phyloP scores from a whole-genome alignment of 2,113 vertebrate species.

The Emydocephalus ijimae region DNA sequence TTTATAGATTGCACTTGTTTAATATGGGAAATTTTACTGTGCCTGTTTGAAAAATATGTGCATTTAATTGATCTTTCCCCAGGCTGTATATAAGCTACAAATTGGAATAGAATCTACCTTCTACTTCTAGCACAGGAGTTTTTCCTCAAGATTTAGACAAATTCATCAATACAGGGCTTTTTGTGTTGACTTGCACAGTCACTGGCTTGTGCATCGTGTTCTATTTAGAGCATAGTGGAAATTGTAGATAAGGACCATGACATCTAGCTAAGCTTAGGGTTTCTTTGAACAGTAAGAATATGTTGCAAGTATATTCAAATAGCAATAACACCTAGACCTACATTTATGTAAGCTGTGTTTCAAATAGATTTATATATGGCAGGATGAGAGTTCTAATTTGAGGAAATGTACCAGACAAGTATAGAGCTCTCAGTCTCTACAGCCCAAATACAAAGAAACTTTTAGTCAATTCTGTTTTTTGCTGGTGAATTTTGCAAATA shows the following conservation, averaged over 20 bases:
- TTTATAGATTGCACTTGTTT: conserved; percentile 22
- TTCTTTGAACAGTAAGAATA: background rate
- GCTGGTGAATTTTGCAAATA: background rate
- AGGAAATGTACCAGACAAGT: background rate
- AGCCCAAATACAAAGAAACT: background rate
- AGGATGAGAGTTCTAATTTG: background rate
- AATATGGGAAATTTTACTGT: background rate
- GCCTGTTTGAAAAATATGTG: conserved; percentile 7
- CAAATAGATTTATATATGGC: background rate
- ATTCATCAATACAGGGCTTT: accelerated
- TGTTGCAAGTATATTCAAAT: background rate
- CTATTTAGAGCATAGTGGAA: background rate
- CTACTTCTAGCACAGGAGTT: background rate
- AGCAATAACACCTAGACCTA: background rate
- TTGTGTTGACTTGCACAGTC: background rate
- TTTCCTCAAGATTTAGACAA: background rate
- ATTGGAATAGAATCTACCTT: conserved; percentile 1
- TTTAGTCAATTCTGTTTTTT: background rate
- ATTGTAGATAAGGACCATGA: background rate
- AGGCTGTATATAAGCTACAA: conserved; percentile 6
- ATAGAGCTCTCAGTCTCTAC: background rate
- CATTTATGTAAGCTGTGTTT: background rate
- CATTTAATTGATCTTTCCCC: conserved; percentile 1
- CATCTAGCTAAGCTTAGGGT: background rate
- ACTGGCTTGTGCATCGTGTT: background rate